phyloP scores from a whole-genome alignment of 2,797 vertebrate genomes.

The Morus bassanus region DNA sequence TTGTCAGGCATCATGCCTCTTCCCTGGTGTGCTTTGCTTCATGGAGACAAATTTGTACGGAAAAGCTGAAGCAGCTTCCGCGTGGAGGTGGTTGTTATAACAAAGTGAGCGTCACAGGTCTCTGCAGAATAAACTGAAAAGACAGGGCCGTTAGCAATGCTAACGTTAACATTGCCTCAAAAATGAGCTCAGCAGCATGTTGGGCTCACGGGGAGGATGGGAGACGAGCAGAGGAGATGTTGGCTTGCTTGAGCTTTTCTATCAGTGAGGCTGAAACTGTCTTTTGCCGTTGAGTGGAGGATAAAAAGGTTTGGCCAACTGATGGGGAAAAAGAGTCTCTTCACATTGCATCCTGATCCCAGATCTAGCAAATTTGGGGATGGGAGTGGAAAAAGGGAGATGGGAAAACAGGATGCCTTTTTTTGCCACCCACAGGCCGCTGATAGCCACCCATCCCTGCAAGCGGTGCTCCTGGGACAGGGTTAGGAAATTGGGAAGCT shows the following conservation, averaged over 20 bases:
- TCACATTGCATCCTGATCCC: accelerated
- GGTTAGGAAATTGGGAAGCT: not conserved
- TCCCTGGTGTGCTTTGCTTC: accelerated
- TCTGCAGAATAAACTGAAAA: not conserved
- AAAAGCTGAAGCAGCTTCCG: not conserved
- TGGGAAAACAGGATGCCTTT: not conserved
- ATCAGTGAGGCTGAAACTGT: not conserved
- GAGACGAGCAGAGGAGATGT: not conserved
- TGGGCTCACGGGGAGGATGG: accelerated
- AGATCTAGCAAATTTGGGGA: not conserved
- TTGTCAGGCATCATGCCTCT: not conserved
- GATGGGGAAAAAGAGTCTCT: accelerated
- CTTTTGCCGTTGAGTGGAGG: accelerated
- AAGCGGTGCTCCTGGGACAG: not conserved
- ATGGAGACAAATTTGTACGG: accelerated
- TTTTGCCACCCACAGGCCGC: not conserved
- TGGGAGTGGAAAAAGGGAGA: not conserved
- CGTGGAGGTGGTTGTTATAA: not conserved
- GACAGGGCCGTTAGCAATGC: not conserved
- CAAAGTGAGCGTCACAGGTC: accelerated
- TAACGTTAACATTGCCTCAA: not conserved
- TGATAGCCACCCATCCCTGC: not conserved
- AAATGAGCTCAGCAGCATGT: not conserved
- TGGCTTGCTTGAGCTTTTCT: not conserved
- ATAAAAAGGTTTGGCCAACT: not conserved